These are phyloP conservation scores for Hemithea aestivaria DNA, from an alignment of 2,888 invertebrate species.

Conservation along the genomic window DNA sequence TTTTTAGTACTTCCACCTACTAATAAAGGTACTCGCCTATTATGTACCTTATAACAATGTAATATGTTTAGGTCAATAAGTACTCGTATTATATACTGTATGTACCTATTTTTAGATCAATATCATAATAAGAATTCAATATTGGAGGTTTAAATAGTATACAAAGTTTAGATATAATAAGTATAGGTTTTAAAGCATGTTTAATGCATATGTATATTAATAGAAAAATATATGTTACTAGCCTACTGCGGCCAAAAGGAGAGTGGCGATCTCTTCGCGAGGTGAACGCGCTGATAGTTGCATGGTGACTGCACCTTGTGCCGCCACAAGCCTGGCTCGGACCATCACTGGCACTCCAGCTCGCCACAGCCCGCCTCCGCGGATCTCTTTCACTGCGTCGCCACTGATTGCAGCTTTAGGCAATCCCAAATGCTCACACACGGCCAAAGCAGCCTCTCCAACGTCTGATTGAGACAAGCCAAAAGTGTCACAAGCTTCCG, in stretches of 20 bases:
- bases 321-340: constrained; percentile 86
- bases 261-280: constrained; percentile 88
- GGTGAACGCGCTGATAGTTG: constrained; percentile 92
- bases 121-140: too few species aligned
- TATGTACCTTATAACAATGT: too few species aligned
- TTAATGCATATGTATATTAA: too few species aligned
- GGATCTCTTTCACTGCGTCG: constrained; percentile 54
- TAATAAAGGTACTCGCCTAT: too few species aligned
- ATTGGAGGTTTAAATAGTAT: too few species aligned
- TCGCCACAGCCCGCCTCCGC: constrained; percentile 86
- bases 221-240: constrained; percentile 51
- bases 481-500: constrained; percentile 94
- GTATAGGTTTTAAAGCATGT: too few species aligned
- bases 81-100: too few species aligned
- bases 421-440: constrained; percentile 53
- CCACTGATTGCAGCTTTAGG: constrained; percentile 47
- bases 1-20: too few species aligned
- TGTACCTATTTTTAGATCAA: too few species aligned
- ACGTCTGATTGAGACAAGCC: constrained; percentile 81
- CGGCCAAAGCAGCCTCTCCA: constrained; percentile 49
- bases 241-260: constrained; percentile 91
- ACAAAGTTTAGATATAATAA: too few species aligned
- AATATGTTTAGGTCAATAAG: too few species aligned
- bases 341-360: constrained; percentile 92
- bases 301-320: constrained; percentile 91